phyloP scores from a whole-genome alignment of 1,140 invertebrate genomes.

The Bombus affinis region DNA sequence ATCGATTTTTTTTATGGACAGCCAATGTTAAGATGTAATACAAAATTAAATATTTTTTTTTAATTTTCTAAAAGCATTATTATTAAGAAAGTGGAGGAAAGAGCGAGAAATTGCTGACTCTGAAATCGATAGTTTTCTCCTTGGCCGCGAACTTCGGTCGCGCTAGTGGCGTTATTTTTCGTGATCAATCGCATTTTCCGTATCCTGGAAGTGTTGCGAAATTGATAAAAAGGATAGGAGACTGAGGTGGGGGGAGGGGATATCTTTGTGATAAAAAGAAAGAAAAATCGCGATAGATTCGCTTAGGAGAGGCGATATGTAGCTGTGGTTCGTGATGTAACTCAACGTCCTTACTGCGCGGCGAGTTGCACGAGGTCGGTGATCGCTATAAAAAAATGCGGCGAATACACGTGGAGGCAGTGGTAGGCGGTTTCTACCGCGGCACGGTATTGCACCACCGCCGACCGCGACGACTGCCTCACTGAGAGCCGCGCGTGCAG shows the following conservation, averaged over 20 bases:
- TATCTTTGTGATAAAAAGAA: neutral
- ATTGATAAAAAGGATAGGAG: neutral
- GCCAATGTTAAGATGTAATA: neutral
- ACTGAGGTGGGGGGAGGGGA: neutral
- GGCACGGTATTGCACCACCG: slow-evolving; percentile 49
- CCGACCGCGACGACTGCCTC: slow-evolving; percentile 71
- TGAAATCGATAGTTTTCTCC: neutral
- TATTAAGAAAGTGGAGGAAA: neutral
- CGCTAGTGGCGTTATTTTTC: slow-evolving; percentile 25
- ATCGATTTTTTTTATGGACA: neutral
- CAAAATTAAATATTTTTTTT: neutral
- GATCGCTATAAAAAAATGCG: slow-evolving; percentile 82
- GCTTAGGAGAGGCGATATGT: slow-evolving; percentile 30
- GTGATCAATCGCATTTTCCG: slow-evolving; percentile 36
- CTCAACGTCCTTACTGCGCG: slow-evolving; percentile 81
- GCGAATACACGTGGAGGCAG: slow-evolving; percentile 80
- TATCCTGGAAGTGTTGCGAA: neutral
- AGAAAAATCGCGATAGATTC: slow-evolving; percentile 35
- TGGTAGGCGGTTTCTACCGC: slow-evolving; percentile 71
- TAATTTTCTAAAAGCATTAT: neutral
- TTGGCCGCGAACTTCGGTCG: slow-evolving; percentile 40
- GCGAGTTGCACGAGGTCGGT: slow-evolving; percentile 82
- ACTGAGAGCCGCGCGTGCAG: slow-evolving; percentile 63
- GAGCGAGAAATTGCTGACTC: neutral
- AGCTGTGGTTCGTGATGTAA: slow-evolving; percentile 75